Conservation (phyloP, 2,113 vertebrate species). For the Aphyosemion australe region DNA sequence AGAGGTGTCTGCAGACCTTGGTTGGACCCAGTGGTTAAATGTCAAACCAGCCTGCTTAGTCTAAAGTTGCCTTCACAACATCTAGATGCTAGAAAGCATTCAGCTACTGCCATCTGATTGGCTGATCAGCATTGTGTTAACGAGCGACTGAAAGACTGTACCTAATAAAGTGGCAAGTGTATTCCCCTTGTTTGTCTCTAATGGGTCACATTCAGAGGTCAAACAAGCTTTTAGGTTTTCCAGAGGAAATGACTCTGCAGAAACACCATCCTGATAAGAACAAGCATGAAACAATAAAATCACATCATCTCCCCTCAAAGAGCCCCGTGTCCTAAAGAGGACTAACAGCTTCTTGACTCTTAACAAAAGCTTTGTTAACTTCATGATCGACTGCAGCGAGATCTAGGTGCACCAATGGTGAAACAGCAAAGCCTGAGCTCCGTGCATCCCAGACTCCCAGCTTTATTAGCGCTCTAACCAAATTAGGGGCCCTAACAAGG, state of each 20-base stretch:
- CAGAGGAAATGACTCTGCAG: background rate
- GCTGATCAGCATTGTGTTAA: too few species aligned
- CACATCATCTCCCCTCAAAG: background rate
- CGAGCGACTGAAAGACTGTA: too few species aligned
- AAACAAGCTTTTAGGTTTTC: background rate
- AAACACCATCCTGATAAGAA: background rate
- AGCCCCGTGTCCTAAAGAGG: background rate
- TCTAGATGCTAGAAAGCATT: too few species aligned
- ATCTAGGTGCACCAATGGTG: conserved; percentile 5
- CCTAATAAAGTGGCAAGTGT: too few species aligned
- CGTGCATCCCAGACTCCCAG: conserved; percentile 60
- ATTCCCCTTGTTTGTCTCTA: background rate
- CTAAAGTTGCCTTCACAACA: too few species aligned
- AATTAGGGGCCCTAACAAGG: conserved; percentile 68
- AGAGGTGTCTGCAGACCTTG: too few species aligned
- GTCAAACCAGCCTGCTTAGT: too few species aligned
- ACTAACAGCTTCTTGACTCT: background rate
- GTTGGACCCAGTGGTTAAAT: too few species aligned
- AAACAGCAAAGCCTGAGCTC: conserved; percentile 22
- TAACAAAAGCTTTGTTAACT: conserved; percentile 16
- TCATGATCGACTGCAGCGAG: background rate
- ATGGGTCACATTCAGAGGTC: background rate
- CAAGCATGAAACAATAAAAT: background rate
- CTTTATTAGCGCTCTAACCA: conserved; percentile 68
- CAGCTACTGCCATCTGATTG: too few species aligned